Conservation (phyloP, 2,797 vertebrate species). For the Epinephelus awoara region DNA sequence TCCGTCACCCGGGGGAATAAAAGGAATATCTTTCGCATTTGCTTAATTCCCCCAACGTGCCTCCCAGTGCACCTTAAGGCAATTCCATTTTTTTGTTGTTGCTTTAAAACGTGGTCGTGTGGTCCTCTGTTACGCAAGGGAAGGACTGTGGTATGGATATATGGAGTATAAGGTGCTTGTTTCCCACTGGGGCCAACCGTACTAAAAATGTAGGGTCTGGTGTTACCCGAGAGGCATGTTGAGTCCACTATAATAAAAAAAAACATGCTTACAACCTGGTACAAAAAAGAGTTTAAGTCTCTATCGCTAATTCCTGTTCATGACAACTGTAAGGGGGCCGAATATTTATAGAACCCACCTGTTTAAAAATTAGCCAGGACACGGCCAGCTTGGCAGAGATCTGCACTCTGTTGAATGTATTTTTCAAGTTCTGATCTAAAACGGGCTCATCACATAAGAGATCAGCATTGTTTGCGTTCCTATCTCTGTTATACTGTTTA, state of each 20-base stretch:
- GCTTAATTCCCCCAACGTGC: constrained; percentile 66
- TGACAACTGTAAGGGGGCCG: too few species aligned
- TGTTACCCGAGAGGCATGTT: background rate
- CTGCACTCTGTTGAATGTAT: too few species aligned
- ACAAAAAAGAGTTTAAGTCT: too few species aligned
- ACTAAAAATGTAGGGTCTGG: background rate
- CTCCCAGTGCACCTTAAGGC: constrained; percentile 50
- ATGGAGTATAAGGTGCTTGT: constrained; percentile 3
- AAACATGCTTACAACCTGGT: too few species aligned
- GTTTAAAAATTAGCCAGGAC: too few species aligned
- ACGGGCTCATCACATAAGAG: constrained; percentile 6
- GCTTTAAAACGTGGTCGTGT: constrained; percentile 42
- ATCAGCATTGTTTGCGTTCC: background rate
- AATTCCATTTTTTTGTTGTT: constrained; percentile 53
- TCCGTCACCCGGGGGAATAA: constrained; percentile 55
- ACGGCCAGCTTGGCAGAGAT: too few species aligned
- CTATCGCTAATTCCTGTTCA: too few species aligned
- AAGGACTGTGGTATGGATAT: constrained; percentile 31
- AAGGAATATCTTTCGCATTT: constrained; percentile 63
- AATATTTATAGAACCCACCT: too few species aligned
- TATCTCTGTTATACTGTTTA: constrained; percentile 2
- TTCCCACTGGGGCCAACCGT: constrained; percentile 25
- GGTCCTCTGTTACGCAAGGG: constrained; percentile 31
- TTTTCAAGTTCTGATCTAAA: background rate
- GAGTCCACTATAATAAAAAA: background rate